Evolutionary conservation across 2,888 invertebrate genomes (phyloP).

Genomic region (Scrobipalpa atriplicella): DNA sequence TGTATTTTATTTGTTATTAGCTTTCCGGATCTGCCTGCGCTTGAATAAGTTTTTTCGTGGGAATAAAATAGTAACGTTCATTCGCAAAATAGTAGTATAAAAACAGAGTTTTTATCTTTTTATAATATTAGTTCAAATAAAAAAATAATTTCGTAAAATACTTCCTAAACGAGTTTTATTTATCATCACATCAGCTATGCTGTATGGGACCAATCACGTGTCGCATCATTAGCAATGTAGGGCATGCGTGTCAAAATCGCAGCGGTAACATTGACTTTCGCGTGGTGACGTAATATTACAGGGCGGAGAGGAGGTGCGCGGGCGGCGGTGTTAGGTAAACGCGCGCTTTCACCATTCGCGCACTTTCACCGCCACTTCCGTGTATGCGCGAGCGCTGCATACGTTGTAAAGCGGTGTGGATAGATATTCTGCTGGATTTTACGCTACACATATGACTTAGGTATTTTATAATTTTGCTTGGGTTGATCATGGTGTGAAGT

Average conservation of each 20-base stretch:
- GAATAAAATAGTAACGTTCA: too few species aligned
- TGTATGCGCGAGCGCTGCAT: constrained; percentile 53
- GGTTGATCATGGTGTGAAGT: too few species aligned
- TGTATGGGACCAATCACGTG: not conserved
- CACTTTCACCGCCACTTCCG: constrained; percentile 79
- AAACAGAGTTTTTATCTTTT: not conserved
- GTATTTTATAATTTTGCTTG: too few species aligned
- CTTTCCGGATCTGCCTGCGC: too few species aligned
- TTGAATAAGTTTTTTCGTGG: too few species aligned
- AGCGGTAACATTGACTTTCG: constrained; percentile 80
- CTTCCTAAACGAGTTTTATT: not conserved
- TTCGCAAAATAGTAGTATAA: too few species aligned
- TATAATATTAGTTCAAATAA: not conserved
- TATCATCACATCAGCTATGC: not conserved
- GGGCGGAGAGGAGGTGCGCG: constrained; percentile 49
- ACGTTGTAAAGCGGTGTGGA: constrained; percentile 20
- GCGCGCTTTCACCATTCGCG: constrained; percentile 70
- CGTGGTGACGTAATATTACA: constrained; percentile 50
- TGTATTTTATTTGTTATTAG: too few species aligned
- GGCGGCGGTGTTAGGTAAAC: constrained; percentile 71
- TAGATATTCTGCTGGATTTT: not conserved
- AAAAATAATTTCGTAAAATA: not conserved
- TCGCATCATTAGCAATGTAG: not conserved
- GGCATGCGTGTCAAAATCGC: constrained; percentile 42
- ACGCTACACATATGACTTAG: not conserved